These are phyloP conservation scores for Nomada goodeniana DNA, from an alignment of 2,888 invertebrate species.

Conservation along the genomic window DNA sequence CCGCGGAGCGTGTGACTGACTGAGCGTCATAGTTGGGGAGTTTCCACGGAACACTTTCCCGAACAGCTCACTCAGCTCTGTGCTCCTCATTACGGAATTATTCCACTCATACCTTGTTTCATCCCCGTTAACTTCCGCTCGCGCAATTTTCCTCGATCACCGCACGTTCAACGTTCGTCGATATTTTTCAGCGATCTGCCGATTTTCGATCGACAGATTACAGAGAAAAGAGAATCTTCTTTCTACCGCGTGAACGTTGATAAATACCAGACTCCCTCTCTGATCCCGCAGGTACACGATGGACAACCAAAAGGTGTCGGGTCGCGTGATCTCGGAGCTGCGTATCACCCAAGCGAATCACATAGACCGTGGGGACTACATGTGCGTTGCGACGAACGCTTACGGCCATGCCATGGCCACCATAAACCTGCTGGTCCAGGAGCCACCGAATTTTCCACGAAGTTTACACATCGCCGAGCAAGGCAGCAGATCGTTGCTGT, in stretches of 20 bases:
- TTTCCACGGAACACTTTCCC: conserved; percentile 33
- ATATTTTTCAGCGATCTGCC: conserved; percentile 26
- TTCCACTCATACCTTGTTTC: conserved; percentile 24
- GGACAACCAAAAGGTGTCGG: conserved; percentile 80
- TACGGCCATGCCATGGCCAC: conserved; percentile 87
- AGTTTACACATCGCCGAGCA: conserved; percentile 86
- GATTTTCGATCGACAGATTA: neutral
- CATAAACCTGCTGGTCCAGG: conserved; percentile 85
- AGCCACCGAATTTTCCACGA: conserved; percentile 87
- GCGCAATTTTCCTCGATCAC: conserved; percentile 36
- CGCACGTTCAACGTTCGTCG: conserved; percentile 6
- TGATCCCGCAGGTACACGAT: conserved; percentile 74
- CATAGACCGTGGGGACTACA: conserved; percentile 87
- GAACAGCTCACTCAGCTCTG: neutral
- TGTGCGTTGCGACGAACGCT: conserved; percentile 87
- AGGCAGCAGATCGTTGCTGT: conserved; percentile 86
- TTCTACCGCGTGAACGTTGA: neutral
- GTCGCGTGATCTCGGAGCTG: conserved; percentile 86
- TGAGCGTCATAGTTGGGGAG: conserved; percentile 19
- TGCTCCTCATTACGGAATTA: conserved; percentile 26
- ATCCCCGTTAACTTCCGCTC: conserved; percentile 25
- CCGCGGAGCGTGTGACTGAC: conserved; percentile 23
- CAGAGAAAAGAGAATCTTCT: neutral
- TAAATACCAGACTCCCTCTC: neutral
- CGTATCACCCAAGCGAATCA: conserved; percentile 86